These are phyloP conservation scores for Pseudotriccus pelzelni DNA, from an alignment of 2,797 vertebrate species.

Conservation along the genomic window DNA sequence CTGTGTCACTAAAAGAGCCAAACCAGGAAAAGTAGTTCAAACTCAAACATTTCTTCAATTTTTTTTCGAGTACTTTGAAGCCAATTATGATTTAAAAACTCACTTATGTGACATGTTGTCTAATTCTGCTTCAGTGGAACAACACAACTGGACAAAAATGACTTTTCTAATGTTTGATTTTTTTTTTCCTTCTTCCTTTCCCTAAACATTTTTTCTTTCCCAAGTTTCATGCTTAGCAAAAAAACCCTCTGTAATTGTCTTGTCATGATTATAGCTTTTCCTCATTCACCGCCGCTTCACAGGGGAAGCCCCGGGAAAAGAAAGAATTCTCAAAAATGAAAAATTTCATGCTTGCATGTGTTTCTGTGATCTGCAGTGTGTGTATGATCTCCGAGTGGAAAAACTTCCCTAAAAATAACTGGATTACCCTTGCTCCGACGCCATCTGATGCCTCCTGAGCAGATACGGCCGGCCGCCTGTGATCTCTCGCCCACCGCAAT, in stretches of 20 bases:
- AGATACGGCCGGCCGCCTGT: conserved; percentile 74
- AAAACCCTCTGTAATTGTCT: conserved; percentile 72
- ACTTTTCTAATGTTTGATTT: not conserved
- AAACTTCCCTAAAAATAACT: conserved; percentile 84
- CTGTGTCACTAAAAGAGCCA: not conserved
- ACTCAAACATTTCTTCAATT: not conserved
- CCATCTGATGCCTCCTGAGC: conserved; percentile 78
- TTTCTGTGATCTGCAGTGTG: conserved; percentile 82
- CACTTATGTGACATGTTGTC: not conserved
- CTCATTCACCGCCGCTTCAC: conserved; percentile 67
- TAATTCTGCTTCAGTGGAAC: conserved; percentile 26
- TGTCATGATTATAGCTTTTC: conserved; percentile 66
- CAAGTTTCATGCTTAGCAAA: conserved; percentile 62
- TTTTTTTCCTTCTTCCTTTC: not conserved
- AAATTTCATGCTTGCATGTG: conserved; percentile 85
- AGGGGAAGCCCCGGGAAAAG: conserved; percentile 77
- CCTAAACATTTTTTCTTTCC: not conserved
- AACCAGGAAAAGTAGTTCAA: not conserved
- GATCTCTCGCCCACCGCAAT: conserved; percentile 80
- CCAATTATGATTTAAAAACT: not conserved
- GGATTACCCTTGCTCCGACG: conserved; percentile 81
- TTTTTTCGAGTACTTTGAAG: not conserved
- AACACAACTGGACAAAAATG: not conserved
- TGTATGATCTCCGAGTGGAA: conserved; percentile 84
- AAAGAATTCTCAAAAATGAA: conserved; percentile 79